Evolutionary conservation across 2,113 vertebrate genomes (phyloP).

Genomic region (Bostrychus sinensis): DNA sequence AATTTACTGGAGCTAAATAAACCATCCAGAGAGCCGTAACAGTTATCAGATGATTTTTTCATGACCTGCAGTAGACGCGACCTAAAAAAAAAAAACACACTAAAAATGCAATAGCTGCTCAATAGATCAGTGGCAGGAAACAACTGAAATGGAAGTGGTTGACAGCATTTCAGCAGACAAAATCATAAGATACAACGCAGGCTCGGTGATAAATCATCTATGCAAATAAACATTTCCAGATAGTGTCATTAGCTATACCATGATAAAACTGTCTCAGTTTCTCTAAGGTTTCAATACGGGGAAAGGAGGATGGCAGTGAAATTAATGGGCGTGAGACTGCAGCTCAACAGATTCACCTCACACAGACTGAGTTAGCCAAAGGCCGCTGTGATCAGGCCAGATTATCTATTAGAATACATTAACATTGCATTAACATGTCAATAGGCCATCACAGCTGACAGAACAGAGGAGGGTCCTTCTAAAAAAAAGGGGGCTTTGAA

Average conservation of each 20-base stretch:
- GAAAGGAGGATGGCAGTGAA: constrained; percentile 14
- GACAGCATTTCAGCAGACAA: constrained; percentile 30
- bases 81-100: constrained; percentile 46
- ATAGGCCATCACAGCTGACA: constrained; percentile 74
- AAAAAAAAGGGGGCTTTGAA: constrained; percentile 57
- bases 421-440: constrained; percentile 77
- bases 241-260: constrained; percentile 8
- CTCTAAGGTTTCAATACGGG: constrained; percentile 2
- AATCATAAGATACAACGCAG: constrained; percentile 42
- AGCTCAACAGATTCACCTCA: constrained; percentile 44
- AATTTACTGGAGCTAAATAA: constrained; percentile 66
- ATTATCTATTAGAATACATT: constrained; percentile 77
- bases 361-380: constrained; percentile 33
- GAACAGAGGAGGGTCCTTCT: constrained; percentile 36
- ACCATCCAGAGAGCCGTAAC: constrained; percentile 54
- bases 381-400: constrained; percentile 58
- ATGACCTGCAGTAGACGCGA: constrained; percentile 49
- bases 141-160: constrained; percentile 44
- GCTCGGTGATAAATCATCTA: constrained; percentile 7
- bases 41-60: constrained; percentile 60
- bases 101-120: constrained; percentile 21
- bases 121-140: constrained; percentile 33
- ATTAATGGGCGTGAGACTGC: constrained; percentile 64
- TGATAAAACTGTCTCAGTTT: constrained; percentile 15
- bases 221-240: constrained; percentile 39